A percentile compares a stretch with the other conserved stretches of the same genome.
These are phyloP conservation scores for Archips crataeganus DNA, from an alignment of 2,888 invertebrate genomes.

Conservation along the genomic window DNA sequence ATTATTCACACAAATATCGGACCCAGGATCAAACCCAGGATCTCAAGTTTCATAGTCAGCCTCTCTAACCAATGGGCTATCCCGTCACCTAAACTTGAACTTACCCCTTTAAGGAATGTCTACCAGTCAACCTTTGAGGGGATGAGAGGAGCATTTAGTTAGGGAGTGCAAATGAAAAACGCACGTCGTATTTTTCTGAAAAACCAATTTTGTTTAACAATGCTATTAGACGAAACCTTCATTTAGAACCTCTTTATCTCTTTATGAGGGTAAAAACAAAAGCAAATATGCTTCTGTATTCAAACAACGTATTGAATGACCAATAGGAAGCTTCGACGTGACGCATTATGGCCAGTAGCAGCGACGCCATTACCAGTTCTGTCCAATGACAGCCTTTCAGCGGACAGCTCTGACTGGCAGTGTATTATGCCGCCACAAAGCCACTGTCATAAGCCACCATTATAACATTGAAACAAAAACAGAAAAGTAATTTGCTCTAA, in stretches of 20 bases:
- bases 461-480: conserved; percentile 61
- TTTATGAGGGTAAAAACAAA: conserved; percentile 1
- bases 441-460: conserved; percentile 55
- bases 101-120: too few species aligned
- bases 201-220: background rate
- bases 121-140: too few species aligned
- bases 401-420: conserved; percentile 28
- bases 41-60: too few species aligned
- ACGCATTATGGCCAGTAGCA: conserved; percentile 26
- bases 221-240: background rate
- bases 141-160: too few species aligned
- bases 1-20: too few species aligned
- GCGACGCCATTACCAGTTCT: conserved; percentile 24
- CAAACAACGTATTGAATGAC: conserved; percentile 18
- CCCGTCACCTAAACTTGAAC: too few species aligned
- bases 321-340: conserved; percentile 19
- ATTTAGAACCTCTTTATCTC: background rate
- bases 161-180: too few species aligned
- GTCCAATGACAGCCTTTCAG: conserved; percentile 14
- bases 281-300: conserved; percentile 16
- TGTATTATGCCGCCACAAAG: conserved; percentile 38
- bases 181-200: background rate
- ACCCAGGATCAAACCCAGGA: too few species aligned
- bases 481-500: conserved; percentile 84
- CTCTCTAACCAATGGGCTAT: too few species aligned